A percentile compares a stretch with the other conserved stretches of the same genome.
Conservation (phyloP, 2,113 vertebrate genomes). For the Spermophilus dauricus region DNA sequence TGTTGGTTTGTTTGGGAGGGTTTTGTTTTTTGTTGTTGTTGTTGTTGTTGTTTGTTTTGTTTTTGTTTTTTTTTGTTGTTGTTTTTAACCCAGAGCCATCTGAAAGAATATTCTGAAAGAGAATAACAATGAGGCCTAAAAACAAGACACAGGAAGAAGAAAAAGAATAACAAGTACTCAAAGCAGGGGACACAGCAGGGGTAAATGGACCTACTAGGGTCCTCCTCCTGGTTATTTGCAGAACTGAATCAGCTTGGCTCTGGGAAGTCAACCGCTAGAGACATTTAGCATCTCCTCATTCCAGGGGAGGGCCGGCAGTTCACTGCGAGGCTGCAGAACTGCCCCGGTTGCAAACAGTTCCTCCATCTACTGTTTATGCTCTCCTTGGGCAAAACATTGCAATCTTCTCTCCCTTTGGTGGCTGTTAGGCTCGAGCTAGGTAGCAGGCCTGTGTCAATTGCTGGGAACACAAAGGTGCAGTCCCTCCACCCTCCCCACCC, state of each 20-base stretch:
- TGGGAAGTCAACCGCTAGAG: background rate
- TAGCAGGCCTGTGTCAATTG: background rate
- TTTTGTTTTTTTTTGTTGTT: too few relatives aligned
- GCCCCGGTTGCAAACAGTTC: background rate
- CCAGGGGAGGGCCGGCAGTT: background rate
- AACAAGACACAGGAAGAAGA: background rate
- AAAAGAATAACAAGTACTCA: background rate
- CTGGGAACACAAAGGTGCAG: background rate
- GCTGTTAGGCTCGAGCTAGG: background rate
- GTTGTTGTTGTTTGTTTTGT: too few relatives aligned
- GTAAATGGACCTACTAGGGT: background rate
- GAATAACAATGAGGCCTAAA: constrained; percentile 35
- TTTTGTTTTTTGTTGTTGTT: too few relatives aligned
- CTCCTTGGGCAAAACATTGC: background rate
- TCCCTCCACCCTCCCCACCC: background rate
- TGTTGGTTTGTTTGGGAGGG: too few relatives aligned
- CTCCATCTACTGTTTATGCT: background rate
- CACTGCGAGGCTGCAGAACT: background rate
- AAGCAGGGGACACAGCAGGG: background rate
- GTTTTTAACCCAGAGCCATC: background rate
- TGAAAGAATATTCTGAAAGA: constrained; percentile 3
- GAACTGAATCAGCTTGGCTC: background rate
- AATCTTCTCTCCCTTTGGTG: background rate
- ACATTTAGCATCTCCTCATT: background rate
- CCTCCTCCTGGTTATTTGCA: background rate